Evolutionary conservation across 2,797 vertebrate genomes (phyloP).

Genomic region (Bothrops alternatus): DNA sequence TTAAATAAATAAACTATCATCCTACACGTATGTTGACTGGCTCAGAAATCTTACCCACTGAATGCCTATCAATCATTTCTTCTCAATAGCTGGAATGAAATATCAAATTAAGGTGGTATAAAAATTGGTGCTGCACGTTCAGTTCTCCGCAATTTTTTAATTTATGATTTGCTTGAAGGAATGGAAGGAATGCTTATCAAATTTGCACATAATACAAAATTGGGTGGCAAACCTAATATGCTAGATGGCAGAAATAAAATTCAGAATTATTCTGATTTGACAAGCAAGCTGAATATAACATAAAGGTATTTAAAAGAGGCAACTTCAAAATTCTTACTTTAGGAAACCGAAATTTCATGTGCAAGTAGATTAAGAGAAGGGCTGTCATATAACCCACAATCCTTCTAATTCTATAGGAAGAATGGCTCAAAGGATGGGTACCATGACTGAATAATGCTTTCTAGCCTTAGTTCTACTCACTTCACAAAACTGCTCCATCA

Average conservation of each 20-base stretch:
- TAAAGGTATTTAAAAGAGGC: neutral
- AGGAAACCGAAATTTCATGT: neutral
- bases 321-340: neutral
- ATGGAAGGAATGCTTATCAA: constrained; percentile 16
- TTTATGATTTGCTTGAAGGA: neutral
- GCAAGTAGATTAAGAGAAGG: neutral
- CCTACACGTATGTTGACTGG: neutral
- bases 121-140: neutral
- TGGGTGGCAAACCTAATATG: constrained; percentile 27
- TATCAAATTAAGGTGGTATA: neutral
- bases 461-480: neutral
- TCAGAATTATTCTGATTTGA: constrained; percentile 11
- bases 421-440: neutral
- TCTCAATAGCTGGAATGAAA: neutral
- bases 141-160: neutral
- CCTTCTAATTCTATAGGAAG: neutral
- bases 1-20: neutral
- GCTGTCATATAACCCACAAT: neutral
- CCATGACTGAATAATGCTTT: neutral
- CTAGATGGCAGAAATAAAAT: constrained; percentile 15
- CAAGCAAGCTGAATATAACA: neutral
- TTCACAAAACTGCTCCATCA: neutral
- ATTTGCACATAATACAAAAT: constrained; percentile 40
- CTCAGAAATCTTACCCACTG: neutral
- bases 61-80: neutral